Base-by-base conservation (phyloP, 2,113 vertebrate species). In the Odontophorus gujanensis region DNA sequence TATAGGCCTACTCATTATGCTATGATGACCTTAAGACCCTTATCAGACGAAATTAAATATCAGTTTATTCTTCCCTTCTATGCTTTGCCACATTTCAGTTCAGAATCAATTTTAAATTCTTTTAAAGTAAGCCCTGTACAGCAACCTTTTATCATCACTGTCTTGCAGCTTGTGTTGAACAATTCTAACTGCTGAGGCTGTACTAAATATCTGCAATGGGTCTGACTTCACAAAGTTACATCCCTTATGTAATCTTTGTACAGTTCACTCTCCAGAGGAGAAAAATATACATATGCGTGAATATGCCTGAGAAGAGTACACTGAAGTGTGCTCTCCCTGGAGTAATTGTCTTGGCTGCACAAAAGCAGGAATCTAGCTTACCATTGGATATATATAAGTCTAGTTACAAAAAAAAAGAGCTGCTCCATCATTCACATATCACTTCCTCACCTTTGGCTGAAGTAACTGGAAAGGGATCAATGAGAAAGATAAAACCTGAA, bases 331-430 rank as follows among this genome's bases (percentile, higher is more conserved):
- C 58, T 82, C 65, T 91, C 76, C 80, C 93, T 86, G 53, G 80
- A 81, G 69, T 73, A 88, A 95, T 83, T 86, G 65, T 90, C 82
- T 83, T 93, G 82, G 32, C 69, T 84, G 75, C 76, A 95, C 82
- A 95, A 92, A 88, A 93, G 87, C 40, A 85, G 87, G 93, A 91
- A 77, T 86, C 53, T 69, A 74, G 72, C 65, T 90, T 78, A 92
- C 65, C 91, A 84, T 74, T 1, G 89, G 92, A 93, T 71, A 53
- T n/a, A 71, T 72, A 53, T 36, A 77, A 74, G 30, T 20, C 68
- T 74, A 63, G 65, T 68, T 74, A 89, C 45, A 92, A 78, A 82
- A 42, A 42, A 38, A 85, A 90, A 77, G 79, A 75, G 13, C n/a
- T 40, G 12, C 22, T 53, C 51, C 51, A 73, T 95, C 87, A 81